A percentile compares a stretch with the other conserved stretches of the same genome.
Evolutionary conservation across 2,113 vertebrate species (phyloP).

Genomic region (Malurus elegans): DNA sequence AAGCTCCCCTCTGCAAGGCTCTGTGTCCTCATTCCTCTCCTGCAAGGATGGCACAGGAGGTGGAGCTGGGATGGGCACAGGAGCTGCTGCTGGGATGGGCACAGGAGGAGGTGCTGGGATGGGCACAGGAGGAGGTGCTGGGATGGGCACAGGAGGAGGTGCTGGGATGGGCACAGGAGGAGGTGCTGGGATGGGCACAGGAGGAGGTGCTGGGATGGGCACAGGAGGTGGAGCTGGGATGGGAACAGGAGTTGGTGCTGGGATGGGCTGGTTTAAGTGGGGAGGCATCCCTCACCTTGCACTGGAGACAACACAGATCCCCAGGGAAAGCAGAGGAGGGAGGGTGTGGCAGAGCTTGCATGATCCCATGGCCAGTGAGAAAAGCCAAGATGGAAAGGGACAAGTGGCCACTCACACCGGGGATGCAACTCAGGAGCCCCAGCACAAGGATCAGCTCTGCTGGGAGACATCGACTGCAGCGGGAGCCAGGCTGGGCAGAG

Average conservation of each 20-base stretch:
- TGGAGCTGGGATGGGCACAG: not conserved
- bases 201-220: not conserved
- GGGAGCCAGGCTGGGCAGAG: accelerated
- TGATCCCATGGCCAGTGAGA: accelerated
- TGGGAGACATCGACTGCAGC: accelerated
- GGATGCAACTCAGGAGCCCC: not conserved
- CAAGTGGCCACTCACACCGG: accelerated
- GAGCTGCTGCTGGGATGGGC: not conserved
- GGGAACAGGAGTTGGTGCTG: too few species aligned
- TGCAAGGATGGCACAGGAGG: not conserved
- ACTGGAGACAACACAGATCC: not conserved
- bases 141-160: not conserved
- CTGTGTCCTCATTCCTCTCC: accelerated
- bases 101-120: accelerated
- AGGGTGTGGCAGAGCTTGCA: not conserved
- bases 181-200: not conserved
- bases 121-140: too few species aligned
- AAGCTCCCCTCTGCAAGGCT: not conserved
- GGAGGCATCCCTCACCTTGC: not conserved
- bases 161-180: not conserved
- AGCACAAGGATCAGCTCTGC: not conserved
- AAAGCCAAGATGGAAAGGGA: not conserved
- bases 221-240: accelerated
- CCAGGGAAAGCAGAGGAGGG: not conserved
- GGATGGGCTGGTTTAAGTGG: not conserved